Evolutionary conservation across 2,888 invertebrate species (phyloP).

Genomic region (Horisme vitalbata): DNA sequence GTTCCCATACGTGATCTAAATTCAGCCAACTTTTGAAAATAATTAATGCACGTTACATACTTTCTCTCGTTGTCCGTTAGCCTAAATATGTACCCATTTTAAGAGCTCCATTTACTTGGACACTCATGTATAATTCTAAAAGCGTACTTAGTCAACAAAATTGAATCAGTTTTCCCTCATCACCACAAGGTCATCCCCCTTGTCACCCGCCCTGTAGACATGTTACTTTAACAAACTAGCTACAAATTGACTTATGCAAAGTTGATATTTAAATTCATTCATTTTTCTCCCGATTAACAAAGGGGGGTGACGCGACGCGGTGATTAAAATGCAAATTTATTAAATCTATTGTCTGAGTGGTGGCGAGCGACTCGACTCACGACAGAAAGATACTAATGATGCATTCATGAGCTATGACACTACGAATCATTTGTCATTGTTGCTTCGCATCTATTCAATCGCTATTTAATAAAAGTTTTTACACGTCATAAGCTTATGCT

Average conservation of each 20-base stretch:
- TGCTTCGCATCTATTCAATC: no score
- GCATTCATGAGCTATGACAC: background rate
- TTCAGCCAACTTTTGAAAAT: background rate
- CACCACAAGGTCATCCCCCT: constrained; percentile 1
- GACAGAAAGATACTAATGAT: constrained; percentile 5
- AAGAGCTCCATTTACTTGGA: background rate
- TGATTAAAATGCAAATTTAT: constrained; percentile 45
- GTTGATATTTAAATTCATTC: constrained; percentile 42
- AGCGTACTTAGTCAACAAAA: constrained; percentile 2
- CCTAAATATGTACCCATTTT: constrained; percentile 2
- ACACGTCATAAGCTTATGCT: no score
- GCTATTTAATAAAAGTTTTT: no score
- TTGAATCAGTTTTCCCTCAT: constrained; percentile 12
- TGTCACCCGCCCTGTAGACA: constrained; percentile 11
- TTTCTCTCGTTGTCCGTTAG: background rate
- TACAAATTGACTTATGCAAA: constrained; percentile 35
- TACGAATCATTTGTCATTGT: no score
- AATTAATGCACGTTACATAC: no score
- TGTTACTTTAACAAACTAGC: constrained; percentile 11
- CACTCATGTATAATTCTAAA: constrained; percentile 7
- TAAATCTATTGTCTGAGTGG: constrained; percentile 19
- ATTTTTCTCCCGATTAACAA: constrained; percentile 39
- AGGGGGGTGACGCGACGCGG: constrained; percentile 33
- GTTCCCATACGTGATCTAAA: no score
- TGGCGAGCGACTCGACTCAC: constrained; percentile 2